A percentile compares a stretch with the other conserved stretches of the same genome.
phyloP scores from a whole-genome alignment of 1,140 invertebrate genomes.

The Cotesia typhae region DNA sequence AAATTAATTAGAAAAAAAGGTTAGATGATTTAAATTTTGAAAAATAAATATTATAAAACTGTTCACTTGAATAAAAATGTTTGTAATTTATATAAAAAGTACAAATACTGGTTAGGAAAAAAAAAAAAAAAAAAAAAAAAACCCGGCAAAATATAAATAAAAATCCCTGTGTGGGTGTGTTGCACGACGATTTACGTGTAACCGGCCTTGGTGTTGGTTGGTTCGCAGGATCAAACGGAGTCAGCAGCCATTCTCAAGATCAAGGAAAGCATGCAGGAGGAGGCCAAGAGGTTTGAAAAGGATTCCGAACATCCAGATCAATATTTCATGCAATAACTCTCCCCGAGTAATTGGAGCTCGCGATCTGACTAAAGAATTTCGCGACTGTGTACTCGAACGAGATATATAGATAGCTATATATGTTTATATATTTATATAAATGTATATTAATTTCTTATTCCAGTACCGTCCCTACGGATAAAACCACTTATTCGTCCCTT shows the following conservation, averaged over 20 bases:
- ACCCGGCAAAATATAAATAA: conserved; percentile 16
- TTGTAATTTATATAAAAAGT: background rate
- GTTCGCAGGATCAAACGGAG: conserved; percentile 94
- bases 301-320: conserved; percentile 92
- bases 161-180: conserved; percentile 60
- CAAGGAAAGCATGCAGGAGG: conserved; percentile 99
- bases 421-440: background rate
- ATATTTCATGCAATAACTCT: conserved; percentile 91
- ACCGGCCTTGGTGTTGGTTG: conserved; percentile 69
- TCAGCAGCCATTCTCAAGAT: conserved; percentile 99
- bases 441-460: background rate
- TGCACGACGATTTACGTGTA: conserved; percentile 66
- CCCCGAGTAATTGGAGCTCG: conserved; percentile 56
- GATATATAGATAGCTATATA: background rate
- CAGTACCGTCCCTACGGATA: no score
- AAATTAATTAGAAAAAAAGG: no score
- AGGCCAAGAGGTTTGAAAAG: conserved; percentile 99
- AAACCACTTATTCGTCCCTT: background rate
- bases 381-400: conserved; percentile 24
- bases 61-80: background rate
- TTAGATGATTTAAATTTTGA: no score
- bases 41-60: background rate
- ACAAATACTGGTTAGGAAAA: conserved; percentile 19
- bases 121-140: background rate
- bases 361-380: conserved; percentile 54